Evolutionary conservation across 2,113 vertebrate genomes (phyloP).

Genomic region (Dinomys branickii): DNA sequence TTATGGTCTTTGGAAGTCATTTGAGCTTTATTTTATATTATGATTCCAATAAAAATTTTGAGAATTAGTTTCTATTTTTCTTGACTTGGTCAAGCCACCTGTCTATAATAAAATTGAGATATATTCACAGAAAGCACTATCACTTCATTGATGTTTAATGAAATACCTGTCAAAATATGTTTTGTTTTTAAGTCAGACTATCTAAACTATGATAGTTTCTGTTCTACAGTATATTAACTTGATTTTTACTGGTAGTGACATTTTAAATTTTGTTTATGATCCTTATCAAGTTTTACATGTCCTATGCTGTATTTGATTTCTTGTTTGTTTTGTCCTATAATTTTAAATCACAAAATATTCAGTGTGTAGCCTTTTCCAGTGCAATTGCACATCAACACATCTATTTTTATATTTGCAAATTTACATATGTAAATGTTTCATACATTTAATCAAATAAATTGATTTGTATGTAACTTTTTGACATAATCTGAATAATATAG

Average conservation of each 20-base stretch:
- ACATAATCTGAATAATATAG: neutral
- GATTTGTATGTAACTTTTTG: neutral
- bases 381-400: neutral
- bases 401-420: neutral
- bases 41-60: neutral
- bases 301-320: neutral
- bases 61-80: neutral
- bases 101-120: fast-evolving
- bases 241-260: neutral
- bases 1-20: neutral
- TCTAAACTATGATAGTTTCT: neutral
- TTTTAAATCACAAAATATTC: neutral
- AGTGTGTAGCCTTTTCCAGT: neutral
- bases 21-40: neutral
- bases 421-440: neutral
- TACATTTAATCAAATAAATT: neutral
- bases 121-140: neutral
- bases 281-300: neutral
- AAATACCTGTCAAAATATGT: neutral
- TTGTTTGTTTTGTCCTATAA: neutral
- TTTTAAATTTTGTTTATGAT: neutral
- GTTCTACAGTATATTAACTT: neutral
- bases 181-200: neutral
- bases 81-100: neutral
- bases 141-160: neutral